A percentile compares a stretch with the other conserved stretches of the same genome.
phyloP scores from a whole-genome alignment of 2,888 invertebrate genomes.

The Drosophila acutilabella region DNA sequence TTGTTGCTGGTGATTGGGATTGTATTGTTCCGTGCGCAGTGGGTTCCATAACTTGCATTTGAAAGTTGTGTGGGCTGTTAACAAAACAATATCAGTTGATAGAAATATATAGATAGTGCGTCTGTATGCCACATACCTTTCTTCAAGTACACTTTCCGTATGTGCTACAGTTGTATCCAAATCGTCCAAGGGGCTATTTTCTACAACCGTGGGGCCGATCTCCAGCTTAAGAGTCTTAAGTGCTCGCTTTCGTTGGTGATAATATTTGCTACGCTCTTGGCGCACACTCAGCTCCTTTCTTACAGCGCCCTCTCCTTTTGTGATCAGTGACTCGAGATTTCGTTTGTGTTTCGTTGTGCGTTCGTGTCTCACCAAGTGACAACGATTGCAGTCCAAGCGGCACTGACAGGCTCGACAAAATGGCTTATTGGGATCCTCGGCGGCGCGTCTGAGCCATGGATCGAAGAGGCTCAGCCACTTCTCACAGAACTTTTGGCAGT shows the following conservation, averaged over 20 bases:
- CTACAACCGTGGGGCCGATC: neutral
- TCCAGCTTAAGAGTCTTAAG: slow-evolving; percentile 36
- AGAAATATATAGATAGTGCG: neutral
- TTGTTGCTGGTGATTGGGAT: slow-evolving; percentile 11
- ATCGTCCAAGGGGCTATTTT: neutral
- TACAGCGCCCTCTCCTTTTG: slow-evolving; percentile 78
- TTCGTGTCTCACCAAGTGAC: slow-evolving; percentile 82
- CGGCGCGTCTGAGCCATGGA: slow-evolving; percentile 80
- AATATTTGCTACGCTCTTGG: slow-evolving; percentile 82
- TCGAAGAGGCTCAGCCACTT: slow-evolving; percentile 82
- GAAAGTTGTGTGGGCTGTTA: slow-evolving; percentile 30
- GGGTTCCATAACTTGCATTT: slow-evolving; percentile 18
- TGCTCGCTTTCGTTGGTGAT: slow-evolving; percentile 69
- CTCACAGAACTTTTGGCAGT: slow-evolving; percentile 82
- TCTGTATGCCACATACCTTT: slow-evolving; percentile 23
- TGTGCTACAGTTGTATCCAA: slow-evolving; percentile 21
- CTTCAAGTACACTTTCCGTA: slow-evolving; percentile 43
- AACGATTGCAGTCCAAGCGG: slow-evolving; percentile 82
- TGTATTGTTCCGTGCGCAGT: slow-evolving; percentile 25
- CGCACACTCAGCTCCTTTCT: slow-evolving; percentile 77
- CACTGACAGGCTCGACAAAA: slow-evolving; percentile 82
- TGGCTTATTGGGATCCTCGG: slow-evolving; percentile 80
- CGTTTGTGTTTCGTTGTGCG: slow-evolving; percentile 81
- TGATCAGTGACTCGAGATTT: slow-evolving; percentile 77
- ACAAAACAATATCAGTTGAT: neutral